A percentile compares a stretch with the other conserved stretches of the same genome.
Evolutionary conservation across 2,797 vertebrate species (phyloP).

Genomic region (Schizopygopsis pylzovi): DNA sequence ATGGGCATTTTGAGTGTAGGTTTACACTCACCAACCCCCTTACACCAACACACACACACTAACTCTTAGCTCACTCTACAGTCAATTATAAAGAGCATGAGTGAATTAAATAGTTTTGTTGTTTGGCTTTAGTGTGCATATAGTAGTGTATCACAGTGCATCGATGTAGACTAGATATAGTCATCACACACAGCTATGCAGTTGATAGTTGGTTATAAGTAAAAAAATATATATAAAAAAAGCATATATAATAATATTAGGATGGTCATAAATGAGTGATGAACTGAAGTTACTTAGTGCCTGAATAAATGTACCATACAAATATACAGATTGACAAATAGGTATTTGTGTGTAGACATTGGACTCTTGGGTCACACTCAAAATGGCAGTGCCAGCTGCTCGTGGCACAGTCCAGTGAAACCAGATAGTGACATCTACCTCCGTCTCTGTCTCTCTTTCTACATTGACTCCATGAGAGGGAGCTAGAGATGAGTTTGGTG

Average conservation of each 20-base stretch:
- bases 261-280: background rate
- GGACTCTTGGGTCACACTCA: slow-evolving; percentile 21
- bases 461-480: slow-evolving; percentile 37
- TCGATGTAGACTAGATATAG: background rate
- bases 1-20: background rate
- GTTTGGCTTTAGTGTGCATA: background rate
- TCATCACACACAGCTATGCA: background rate
- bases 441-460: slow-evolving; percentile 12
- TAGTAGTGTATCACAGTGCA: background rate
- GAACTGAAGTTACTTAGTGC: background rate
- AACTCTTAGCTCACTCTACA: background rate
- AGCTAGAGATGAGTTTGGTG: slow-evolving; percentile 33
- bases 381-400: slow-evolving; percentile 17
- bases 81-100: background rate
- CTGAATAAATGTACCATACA: background rate
- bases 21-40: background rate
- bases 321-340: slow-evolving; percentile 1
- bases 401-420: background rate
- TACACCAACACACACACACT: background rate
- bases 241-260: background rate
- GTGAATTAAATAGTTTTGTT: background rate
- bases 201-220: background rate
- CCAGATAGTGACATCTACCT: slow-evolving; percentile 20
- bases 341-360: background rate
- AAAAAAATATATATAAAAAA: too few relatives aligned